Base-by-base conservation (phyloP, 2,888 invertebrate genomes). In the Arge pagana region DNA sequence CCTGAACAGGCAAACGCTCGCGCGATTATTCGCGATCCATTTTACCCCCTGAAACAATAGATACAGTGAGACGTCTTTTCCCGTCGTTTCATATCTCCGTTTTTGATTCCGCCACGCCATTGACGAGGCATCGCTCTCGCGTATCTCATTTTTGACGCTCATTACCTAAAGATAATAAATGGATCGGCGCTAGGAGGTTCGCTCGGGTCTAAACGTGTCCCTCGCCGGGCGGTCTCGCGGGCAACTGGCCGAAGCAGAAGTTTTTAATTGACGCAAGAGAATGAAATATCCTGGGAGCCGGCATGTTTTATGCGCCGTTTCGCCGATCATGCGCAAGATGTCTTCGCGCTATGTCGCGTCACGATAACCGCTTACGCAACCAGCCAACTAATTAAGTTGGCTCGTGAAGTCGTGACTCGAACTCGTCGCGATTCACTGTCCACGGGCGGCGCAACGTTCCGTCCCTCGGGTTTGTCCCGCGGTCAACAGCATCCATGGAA, bases 141-240 rank as follows among this genome's bases (percentile, higher is more conserved):
- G 23, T 21, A 45, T 45, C 33, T 45, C 45, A 33, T 45, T 42
- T 33, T 31, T 23, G 45, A 33, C 45, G 33, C 45, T 45, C 45
- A 45, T 45, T 45, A 45, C 35, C 45, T 16, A 45, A 23, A 35
- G 1, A 45, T 45, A 33, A 45, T 45, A 33, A 45, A 45, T 45
- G 45, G 33, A 33, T 45, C 35, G 33, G 21, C 45, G 45, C 45
- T 11, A 45, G 26, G 18, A 45, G 23, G 35, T 23, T 24, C 31
- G 23, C 13, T 33, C 23, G n/a, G 7, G 33, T 45, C 21, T 23
- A 31, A 33, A 16, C 45, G 33, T 45, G 45, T 45, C 45, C 35
- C 45, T 33, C 45, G 24, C 45, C 45, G 45, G 45, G 45, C 45
- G 45, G 45, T 45, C 45, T 35, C 21, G 13, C 31, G 35, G 33